Conservation (phyloP, 2,888 invertebrate species). For the Orthosia gracilis region DNA sequence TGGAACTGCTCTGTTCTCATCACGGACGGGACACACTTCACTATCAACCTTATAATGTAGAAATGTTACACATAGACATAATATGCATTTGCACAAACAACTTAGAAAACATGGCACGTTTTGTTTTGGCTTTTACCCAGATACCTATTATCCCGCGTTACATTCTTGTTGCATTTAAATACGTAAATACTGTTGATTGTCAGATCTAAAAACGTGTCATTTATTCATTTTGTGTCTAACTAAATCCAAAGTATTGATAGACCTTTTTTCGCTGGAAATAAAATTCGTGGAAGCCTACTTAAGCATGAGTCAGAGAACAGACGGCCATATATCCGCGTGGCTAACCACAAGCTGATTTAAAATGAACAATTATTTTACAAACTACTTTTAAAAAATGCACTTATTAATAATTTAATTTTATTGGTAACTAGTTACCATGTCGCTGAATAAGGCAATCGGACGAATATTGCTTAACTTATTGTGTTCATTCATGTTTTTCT, state of each 20-base stretch:
- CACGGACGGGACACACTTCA: slow-evolving; percentile 19
- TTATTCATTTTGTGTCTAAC: neutral
- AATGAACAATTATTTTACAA: slow-evolving; percentile 20
- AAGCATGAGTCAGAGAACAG: slow-evolving; percentile 49
- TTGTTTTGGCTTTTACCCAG: slow-evolving; percentile 71
- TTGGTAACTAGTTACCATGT: slow-evolving; percentile 2
- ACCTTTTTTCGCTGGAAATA: slow-evolving; percentile 33
- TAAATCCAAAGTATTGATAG: neutral
- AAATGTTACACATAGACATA: slow-evolving; percentile 40
- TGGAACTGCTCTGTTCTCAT: slow-evolving; percentile 44
- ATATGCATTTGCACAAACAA: slow-evolving; percentile 62
- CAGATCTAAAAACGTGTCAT: slow-evolving; percentile 11
- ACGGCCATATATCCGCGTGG: slow-evolving; percentile 42
- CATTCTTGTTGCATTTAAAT: slow-evolving; percentile 43
- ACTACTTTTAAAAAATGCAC: slow-evolving; percentile 18
- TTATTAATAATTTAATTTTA: slow-evolving; percentile 20
- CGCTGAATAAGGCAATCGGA: neutral
- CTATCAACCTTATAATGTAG: slow-evolving; percentile 47
- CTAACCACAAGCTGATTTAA: slow-evolving; percentile 32
- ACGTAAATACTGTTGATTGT: slow-evolving; percentile 7
- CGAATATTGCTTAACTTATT: slow-evolving; percentile 10
- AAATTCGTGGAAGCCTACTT: slow-evolving; percentile 44
- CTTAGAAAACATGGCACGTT: slow-evolving; percentile 64
- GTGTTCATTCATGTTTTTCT: slow-evolving; percentile 32
- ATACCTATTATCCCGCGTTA: slow-evolving; percentile 58